phyloP scores from a whole-genome alignment of 2,113 vertebrate species.

The Actenoides lindsayi region DNA sequence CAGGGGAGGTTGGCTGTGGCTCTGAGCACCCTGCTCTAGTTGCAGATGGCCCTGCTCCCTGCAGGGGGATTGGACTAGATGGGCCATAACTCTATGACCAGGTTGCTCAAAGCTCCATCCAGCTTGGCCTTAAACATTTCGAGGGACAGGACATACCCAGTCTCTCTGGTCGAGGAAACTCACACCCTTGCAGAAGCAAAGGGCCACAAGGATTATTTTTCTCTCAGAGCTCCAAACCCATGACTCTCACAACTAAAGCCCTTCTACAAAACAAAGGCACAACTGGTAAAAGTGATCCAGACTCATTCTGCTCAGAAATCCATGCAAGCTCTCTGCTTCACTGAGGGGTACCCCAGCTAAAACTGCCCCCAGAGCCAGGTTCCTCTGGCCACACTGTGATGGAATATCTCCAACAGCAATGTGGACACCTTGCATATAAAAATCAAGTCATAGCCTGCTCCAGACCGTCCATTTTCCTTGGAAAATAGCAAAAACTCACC shows the following conservation, averaged over 20 bases:
- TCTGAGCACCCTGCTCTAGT: not conserved
- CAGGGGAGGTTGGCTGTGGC: too few species aligned
- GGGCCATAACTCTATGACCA: too few species aligned
- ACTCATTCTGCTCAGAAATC: not conserved
- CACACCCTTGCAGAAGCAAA: not conserved
- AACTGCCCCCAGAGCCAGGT: not conserved
- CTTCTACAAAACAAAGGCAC: not conserved
- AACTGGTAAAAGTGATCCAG: not conserved
- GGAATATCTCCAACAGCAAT: not conserved
- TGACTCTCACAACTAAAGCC: not conserved
- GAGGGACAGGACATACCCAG: not conserved
- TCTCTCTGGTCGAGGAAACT: not conserved
- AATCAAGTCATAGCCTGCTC: not conserved
- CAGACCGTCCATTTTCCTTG: not conserved
- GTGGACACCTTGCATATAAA: not conserved
- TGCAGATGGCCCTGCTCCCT: not conserved
- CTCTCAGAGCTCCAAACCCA: not conserved
- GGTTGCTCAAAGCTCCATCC: too few species aligned
- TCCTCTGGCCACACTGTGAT: accelerated
- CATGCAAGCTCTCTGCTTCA: not conserved
- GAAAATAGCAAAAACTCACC: constrained; percentile 68
- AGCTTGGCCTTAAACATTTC: too few species aligned
- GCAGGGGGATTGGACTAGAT: not conserved
- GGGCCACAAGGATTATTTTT: not conserved
- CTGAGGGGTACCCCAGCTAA: not conserved